Base-by-base conservation (phyloP, 2,888 invertebrate genomes). In the Beris chalybata region DNA sequence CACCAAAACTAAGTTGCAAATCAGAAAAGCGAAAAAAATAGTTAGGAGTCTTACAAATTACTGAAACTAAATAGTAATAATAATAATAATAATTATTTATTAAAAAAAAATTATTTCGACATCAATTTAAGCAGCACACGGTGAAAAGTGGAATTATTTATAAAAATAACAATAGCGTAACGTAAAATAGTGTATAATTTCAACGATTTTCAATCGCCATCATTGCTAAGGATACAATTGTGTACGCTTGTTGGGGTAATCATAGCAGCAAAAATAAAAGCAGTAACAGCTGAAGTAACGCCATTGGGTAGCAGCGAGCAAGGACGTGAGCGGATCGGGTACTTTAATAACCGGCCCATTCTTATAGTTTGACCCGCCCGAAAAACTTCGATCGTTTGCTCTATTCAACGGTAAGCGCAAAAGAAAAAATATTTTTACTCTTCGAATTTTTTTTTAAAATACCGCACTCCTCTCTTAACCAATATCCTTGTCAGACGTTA, bases 391-490 rank as follows among this genome's bases (percentile, higher is more conserved):
- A 71, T 66, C 66, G 50, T 52, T 70, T 71, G 70, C 71, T 69
- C 68, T 69, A 71, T 70, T 73, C 72, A 70, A 73, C 73, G 73
- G 73, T 73, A 69, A 70, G 69, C 38, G 53, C 53, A 63, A 22
- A 56, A 61, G 64, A 48, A 55, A 29, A 45, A 48, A 67, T 63
- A 31, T 65, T 32, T 43, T 57, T 55, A 31, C 43, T 61, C 61
- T 65, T 59, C 55, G 32, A 32, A 53, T 52, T 65, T 52, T 67
- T 43, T 15, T 56, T 45, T 32, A 47, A 43, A 43, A 22, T 22
- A 22, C 22, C 22, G 22, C 22, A 22, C 22, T 22, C 22, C 22
- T 22, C 22, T 22, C 22, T 22, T 3, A 31, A 53, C 3, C 48
- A 50, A 43, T 13, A 22, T 44, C 57, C 50, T 13, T 44, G 53